These are phyloP conservation scores for Hypercompe scribonia DNA, from an alignment of 2,888 invertebrate genomes.

Conservation along the genomic window DNA sequence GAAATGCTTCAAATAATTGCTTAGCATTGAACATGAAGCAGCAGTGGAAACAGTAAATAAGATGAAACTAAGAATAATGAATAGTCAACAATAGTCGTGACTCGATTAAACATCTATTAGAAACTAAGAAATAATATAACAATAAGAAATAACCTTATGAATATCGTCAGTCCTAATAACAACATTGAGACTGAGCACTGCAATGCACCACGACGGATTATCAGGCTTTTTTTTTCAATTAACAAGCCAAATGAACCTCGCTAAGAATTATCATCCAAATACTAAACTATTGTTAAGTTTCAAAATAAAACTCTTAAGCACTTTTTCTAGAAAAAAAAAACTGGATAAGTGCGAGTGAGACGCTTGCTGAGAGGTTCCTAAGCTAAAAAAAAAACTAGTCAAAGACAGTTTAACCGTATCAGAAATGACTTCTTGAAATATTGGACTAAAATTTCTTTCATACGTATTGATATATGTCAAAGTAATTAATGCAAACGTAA, in stretches of 20 bases:
- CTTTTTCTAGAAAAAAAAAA: background rate
- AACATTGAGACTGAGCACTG: slow-evolving; percentile 64
- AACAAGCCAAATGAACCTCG: slow-evolving; percentile 70
- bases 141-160: background rate
- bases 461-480: too few relatives aligned
- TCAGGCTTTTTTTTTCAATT: slow-evolving; percentile 78
- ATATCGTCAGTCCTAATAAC: slow-evolving; percentile 55
- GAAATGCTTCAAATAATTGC: too few relatives aligned
- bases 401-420: too few relatives aligned
- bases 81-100: background rate
- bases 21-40: background rate
- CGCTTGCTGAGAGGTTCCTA: background rate
- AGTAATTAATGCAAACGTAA: too few relatives aligned
- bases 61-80: background rate
- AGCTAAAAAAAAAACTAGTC: background rate
- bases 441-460: too few relatives aligned
- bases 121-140: background rate
- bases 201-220: slow-evolving; percentile 81
- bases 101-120: background rate
- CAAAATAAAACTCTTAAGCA: background rate
- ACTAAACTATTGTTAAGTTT: slow-evolving; percentile 38
- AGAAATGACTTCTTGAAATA: too few relatives aligned
- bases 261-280: slow-evolving; percentile 58
- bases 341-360: background rate
- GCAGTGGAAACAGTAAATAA: background rate